A percentile compares a stretch with the other conserved stretches of the same genome.
Evolutionary conservation across 2,888 invertebrate species (phyloP).

Genomic region (Cancer borealis): DNA sequence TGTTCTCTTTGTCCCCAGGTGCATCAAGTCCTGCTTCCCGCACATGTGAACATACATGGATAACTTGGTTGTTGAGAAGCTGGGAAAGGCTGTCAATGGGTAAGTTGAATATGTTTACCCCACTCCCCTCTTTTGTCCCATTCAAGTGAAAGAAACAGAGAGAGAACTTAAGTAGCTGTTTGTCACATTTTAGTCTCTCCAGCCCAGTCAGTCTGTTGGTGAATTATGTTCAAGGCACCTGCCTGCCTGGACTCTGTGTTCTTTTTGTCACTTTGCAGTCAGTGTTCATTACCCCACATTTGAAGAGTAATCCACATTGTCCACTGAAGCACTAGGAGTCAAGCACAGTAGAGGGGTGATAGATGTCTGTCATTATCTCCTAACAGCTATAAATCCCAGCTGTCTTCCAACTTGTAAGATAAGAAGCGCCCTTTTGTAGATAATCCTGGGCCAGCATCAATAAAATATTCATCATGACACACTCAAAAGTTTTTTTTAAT

Average conservation of each 20-base stretch:
- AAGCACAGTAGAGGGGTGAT: slow-evolving; percentile 41
- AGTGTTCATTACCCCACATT: not conserved
- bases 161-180: not conserved
- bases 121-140: not conserved
- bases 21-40: slow-evolving; percentile 48
- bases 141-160: not conserved
- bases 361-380: slow-evolving; percentile 33
- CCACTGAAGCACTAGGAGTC: slow-evolving; percentile 3
- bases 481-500: not conserved
- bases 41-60: slow-evolving; percentile 76
- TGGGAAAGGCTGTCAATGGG: slow-evolving; percentile 76
- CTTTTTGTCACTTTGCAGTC: not conserved
- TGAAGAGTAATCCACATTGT: not conserved
- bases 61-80: slow-evolving; percentile 76
- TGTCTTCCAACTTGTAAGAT: not conserved
- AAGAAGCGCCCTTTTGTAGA: slow-evolving; percentile 36
- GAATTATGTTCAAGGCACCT: not conserved
- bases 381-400: slow-evolving; percentile 43
- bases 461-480: not conserved
- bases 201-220: not conserved
- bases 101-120: slow-evolving; percentile 49
- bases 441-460: not conserved
- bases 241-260: not conserved
- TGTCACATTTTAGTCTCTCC: not conserved
- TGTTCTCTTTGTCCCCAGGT: slow-evolving; percentile 52